Base-by-base conservation (phyloP, 2,797 vertebrate genomes). In the Hemibagrus guttatus region DNA sequence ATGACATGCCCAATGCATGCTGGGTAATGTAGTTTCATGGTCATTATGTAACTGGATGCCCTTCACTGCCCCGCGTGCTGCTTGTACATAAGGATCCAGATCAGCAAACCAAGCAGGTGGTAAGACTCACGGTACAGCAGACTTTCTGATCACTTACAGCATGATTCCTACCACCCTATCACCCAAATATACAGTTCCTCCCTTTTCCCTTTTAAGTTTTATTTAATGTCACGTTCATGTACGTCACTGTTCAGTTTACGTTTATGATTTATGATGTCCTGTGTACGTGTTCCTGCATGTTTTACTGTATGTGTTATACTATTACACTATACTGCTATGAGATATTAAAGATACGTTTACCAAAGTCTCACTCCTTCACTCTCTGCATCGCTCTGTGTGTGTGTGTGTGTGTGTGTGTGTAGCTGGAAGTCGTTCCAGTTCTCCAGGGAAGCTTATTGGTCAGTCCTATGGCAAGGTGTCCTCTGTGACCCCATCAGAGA, bases 341-440 rank as follows among this genome's bases (percentile, higher is more conserved):
- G 17, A 35, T 58, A 28, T 35, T 39, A 35, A 39, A 31, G 14
- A 64, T 63, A 81, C 6, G 49, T 64, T 64, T 81, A 49, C 26
- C 49, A 13, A 39, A 46, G 59, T 42, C 5, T 74, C 17, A 35
- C 19, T 26, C 28, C 12, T 52, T 82, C 42, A 75, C 26, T 39
- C 23, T 68, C 7, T 7, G 46, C 46, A 49, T 49, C 7, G 39
- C 16, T 72, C 52, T 86, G 52, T 86, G 42, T 85, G 39, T 68
- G n/a, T 86, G 14, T 86, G 52, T 86, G 42, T 85, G 39, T 68
- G n/a, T 86, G 14, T 89, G 59, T 87, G 69, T 94, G 12, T 90
- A 99, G 98, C 98, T 61, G 97, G 98, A 52, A 99, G 98, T 86
- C 95, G 98, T 5, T 98, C 98, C 0, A 97, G 96, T 61, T 99